Percentiles rank a stretch among this genome's conserved stretches.
These are phyloP conservation scores for Ctenochaetus hawaiiensis DNA, from an alignment of 2,797 vertebrate species.

Conservation along the genomic window DNA sequence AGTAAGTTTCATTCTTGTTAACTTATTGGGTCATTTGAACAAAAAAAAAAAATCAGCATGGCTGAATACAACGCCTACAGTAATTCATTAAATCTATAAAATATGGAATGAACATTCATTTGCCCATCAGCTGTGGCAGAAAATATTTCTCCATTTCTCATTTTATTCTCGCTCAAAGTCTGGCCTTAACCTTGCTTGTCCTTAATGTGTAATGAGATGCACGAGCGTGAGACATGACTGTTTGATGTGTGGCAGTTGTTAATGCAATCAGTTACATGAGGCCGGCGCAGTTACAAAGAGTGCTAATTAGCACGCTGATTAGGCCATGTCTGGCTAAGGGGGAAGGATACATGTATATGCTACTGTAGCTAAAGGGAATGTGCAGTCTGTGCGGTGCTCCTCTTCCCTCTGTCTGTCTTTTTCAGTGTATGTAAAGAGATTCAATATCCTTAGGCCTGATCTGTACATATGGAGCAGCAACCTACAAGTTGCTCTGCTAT, in stretches of 20 bases:
- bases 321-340: conserved; percentile 72
- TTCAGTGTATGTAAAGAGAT: conserved; percentile 31
- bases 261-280: conserved; percentile 79
- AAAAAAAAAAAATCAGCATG: background rate
- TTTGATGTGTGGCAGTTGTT: conserved; percentile 80
- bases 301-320: conserved; percentile 79
- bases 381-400: conserved; percentile 37
- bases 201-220: conserved; percentile 76
- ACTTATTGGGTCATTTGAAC: conserved; percentile 43
- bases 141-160: conserved; percentile 45
- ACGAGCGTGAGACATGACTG: conserved; percentile 62
- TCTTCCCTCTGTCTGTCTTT: conserved; percentile 16
- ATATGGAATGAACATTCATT: conserved; percentile 43
- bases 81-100: conserved; percentile 50
- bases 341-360: conserved; percentile 60
- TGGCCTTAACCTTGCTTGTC: conserved; percentile 65
- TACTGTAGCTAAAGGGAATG: conserved; percentile 57
- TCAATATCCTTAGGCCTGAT: conserved; percentile 51
- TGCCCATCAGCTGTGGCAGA: conserved; percentile 54
- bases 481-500: conserved; percentile 42
- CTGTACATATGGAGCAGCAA: conserved; percentile 44
- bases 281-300: conserved; percentile 67
- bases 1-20: conserved; percentile 31
- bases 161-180: conserved; percentile 50
- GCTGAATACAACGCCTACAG: conserved; percentile 32